Base-by-base conservation (phyloP, 1,140 invertebrate genomes). In the Rhyacophila brunnea region DNA sequence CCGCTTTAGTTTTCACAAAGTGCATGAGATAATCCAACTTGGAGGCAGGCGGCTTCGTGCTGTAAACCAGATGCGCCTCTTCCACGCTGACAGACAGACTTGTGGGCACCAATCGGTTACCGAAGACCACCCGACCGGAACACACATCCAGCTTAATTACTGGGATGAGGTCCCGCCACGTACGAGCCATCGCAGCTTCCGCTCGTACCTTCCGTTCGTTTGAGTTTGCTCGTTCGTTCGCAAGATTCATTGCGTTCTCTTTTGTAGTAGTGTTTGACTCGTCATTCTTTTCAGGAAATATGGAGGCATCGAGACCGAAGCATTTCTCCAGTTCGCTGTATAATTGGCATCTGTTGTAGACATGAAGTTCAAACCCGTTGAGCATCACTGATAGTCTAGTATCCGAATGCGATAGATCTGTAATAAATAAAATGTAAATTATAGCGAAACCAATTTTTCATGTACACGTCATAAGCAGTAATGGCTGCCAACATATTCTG, bases 1-100 rank as follows among this genome's bases (percentile, higher is more conserved):
- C 96, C 9, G 92, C 90, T 72, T 92, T 94, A 50, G 92, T 92
- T 73, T 96, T 97, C 6, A 93, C 85, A 67, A 96, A 92, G 74
- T 99, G 95, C 92, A 98, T 98, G 62, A 98, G 94, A 74, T 92
- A 85, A 77, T 98, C 96, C 55, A 96, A 83, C 43, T 87, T 88
- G 1, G 93, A 96, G 0, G 92, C 93, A 0, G 95, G 92, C 3
- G 93, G 93, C 74, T 96, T 96, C 4, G 95, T 98, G 35, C 94
- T 96, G 72, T 98, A 98, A 11, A 93, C 87, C 72, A 96, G 88
- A 71, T 97, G 93, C 20, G 92, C 90, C 74, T 98, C 95, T 75
- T 98, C 96, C 44, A 97, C 88, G 55, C 89, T 93, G 65, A 98
- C 86, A 6, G 93, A 92, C 20, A 98, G 78, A 1, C 94, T 96